Percentiles rank a stretch among this genome's conserved stretches.
phyloP scores from a whole-genome alignment of 2,113 vertebrate genomes.

The Pandion haliaetus region DNA sequence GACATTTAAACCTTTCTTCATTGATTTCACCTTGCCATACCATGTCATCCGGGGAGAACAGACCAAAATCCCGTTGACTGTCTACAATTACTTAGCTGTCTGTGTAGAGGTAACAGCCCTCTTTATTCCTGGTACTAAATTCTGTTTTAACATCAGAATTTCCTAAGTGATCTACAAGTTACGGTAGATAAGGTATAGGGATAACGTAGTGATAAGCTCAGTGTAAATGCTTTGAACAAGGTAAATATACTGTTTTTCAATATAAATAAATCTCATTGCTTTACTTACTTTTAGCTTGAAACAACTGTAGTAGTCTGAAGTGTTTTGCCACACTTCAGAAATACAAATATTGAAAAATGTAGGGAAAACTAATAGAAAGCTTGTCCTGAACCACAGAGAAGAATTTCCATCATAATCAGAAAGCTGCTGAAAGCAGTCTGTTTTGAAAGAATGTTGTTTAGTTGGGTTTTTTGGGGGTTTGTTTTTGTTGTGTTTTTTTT shows the following conservation, averaged over 20 bases:
- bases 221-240: neutral
- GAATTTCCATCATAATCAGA: neutral
- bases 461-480: too few relatives aligned
- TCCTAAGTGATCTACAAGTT: neutral
- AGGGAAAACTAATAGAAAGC: neutral
- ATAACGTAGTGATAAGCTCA: neutral
- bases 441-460: neutral
- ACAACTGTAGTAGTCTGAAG: neutral
- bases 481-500: neutral
- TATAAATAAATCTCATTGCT: neutral
- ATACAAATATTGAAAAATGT: neutral
- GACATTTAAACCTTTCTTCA: conserved; percentile 90
- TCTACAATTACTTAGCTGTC: conserved; percentile 87
- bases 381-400: neutral
- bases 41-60: conserved; percentile 88
- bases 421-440: neutral
- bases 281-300: neutral
- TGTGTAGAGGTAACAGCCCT: conserved; percentile 80
- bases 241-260: neutral
- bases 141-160: neutral
- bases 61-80: conserved; percentile 86
- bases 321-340: neutral
- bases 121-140: neutral
- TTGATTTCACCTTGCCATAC: conserved; percentile 87
- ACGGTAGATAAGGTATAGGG: accelerated